Evolutionary conservation across 2,888 invertebrate species (phyloP).

Genomic region (Mesochorus sp.): DNA sequence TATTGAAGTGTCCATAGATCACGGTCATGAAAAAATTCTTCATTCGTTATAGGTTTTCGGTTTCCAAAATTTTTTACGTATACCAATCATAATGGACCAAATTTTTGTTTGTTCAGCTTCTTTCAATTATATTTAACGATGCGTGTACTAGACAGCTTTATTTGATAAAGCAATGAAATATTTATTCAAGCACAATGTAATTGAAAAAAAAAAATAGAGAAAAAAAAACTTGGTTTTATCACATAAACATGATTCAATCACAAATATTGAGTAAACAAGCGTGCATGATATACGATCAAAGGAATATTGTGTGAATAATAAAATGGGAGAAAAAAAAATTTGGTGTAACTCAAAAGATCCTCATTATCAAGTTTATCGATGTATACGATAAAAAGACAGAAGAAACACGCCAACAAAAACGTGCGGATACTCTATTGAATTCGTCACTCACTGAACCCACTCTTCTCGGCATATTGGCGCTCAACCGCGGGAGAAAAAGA

Average conservation of each 20-base stretch:
- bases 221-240: background rate
- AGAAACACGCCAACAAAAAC: constrained; percentile 8
- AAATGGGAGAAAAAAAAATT: constrained; percentile 34
- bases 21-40: too few species aligned
- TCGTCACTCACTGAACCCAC: constrained; percentile 25
- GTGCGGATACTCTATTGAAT: background rate
- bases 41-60: too few species aligned
- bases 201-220: constrained; percentile 10
- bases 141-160: too few species aligned
- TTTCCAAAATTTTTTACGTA: too few species aligned
- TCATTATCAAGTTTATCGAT: constrained; percentile 54
- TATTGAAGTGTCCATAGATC: too few species aligned
- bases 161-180: background rate
- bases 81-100: too few species aligned
- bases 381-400: constrained; percentile 44
- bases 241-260: constrained; percentile 10
- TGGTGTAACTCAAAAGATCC: constrained; percentile 28
- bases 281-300: constrained; percentile 37
- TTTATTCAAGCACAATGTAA: background rate
- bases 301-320: background rate
- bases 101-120: too few species aligned
- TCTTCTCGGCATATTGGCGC: constrained; percentile 40
- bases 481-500: constrained; percentile 42
- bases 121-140: too few species aligned
- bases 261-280: background rate